phyloP scores from a whole-genome alignment of 1,140 invertebrate species.

The Drosophila bifasciata region DNA sequence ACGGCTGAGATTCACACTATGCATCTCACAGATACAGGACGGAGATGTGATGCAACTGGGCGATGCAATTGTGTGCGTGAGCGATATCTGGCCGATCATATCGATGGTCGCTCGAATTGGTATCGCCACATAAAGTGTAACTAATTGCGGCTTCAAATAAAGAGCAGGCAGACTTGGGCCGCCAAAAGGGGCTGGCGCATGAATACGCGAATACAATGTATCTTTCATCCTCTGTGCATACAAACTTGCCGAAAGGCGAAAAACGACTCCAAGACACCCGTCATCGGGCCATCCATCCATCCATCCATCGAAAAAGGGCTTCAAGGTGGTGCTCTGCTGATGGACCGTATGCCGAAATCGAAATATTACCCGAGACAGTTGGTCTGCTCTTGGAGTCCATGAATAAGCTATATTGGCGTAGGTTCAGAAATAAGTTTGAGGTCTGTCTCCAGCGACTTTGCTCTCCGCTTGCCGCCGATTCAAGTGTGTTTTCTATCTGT shows the following conservation, averaged over 20 bases:
- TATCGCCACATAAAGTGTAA: constrained; percentile 79
- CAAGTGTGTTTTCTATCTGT: background rate
- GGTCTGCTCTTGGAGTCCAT: constrained; percentile 22
- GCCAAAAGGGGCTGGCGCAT: constrained; percentile 34
- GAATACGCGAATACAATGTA: constrained; percentile 12
- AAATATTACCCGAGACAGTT: constrained; percentile 27
- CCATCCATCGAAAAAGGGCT: constrained; percentile 10
- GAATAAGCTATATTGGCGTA: constrained; percentile 63
- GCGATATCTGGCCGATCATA: constrained; percentile 56
- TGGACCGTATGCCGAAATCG: constrained; percentile 46
- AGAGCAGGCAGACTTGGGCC: constrained; percentile 54
- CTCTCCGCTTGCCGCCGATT: background rate
- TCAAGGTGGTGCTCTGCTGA: background rate
- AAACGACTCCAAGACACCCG: constrained; percentile 7
- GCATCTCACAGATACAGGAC: constrained; percentile 14
- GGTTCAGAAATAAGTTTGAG: constrained; percentile 44
- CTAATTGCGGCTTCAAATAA: constrained; percentile 83
- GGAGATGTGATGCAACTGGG: constrained; percentile 21
- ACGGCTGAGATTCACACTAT: constrained; percentile 1
- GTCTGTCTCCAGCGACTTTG: background rate
- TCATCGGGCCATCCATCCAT: constrained; percentile 25
- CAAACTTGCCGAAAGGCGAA: constrained; percentile 34
- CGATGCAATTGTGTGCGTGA: constrained; percentile 26
- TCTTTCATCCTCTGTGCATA: constrained; percentile 4
- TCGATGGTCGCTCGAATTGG: constrained; percentile 64